These are phyloP conservation scores for Scaptomyza caliginosa DNA, from an alignment of 2,888 invertebrate genomes.

Conservation along the genomic window DNA sequence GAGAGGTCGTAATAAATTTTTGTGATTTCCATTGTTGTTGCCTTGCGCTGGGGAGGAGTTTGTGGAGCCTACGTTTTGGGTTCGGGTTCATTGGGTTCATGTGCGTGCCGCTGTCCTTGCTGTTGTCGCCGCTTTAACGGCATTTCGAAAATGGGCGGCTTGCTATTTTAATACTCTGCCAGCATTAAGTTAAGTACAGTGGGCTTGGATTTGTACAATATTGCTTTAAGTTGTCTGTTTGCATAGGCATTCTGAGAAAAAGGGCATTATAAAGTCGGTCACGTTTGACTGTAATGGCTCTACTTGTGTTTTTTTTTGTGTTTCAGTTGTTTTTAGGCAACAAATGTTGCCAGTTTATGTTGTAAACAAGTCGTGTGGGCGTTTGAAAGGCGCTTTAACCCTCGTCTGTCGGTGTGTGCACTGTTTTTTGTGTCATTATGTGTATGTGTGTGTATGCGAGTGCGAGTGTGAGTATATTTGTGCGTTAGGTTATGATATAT, in stretches of 20 bases:
- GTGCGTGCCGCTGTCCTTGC: conserved; percentile 57
- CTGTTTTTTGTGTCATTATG: conserved; percentile 13
- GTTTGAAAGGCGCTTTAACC: conserved; percentile 17
- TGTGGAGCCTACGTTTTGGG: background rate
- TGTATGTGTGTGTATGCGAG: conserved; percentile 17
- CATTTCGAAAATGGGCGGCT: conserved; percentile 50
- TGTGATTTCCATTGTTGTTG: conserved; percentile 53
- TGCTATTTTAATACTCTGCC: conserved; percentile 4
- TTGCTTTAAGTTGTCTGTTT: background rate
- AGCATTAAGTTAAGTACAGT: background rate
- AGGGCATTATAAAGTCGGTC: conserved; percentile 1
- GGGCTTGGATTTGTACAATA: background rate
- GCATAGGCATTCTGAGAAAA: background rate
- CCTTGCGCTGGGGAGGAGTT: too few species aligned
- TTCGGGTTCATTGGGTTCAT: conserved; percentile 56
- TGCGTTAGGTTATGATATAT: conserved; percentile 68
- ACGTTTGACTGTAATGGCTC: background rate
- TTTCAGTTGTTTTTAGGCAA: conserved; percentile 46
- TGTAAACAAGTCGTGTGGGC: conserved; percentile 71
- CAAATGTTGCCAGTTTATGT: conserved; percentile 80
- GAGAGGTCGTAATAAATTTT: conserved; percentile 67
- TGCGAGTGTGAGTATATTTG: conserved; percentile 16
- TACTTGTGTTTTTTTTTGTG: background rate
- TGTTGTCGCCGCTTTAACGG: conserved; percentile 53
- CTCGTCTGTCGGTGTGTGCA: conserved; percentile 19